Conservation (phyloP, 1,140 invertebrate species). For the Chionoecetes opilio region DNA sequence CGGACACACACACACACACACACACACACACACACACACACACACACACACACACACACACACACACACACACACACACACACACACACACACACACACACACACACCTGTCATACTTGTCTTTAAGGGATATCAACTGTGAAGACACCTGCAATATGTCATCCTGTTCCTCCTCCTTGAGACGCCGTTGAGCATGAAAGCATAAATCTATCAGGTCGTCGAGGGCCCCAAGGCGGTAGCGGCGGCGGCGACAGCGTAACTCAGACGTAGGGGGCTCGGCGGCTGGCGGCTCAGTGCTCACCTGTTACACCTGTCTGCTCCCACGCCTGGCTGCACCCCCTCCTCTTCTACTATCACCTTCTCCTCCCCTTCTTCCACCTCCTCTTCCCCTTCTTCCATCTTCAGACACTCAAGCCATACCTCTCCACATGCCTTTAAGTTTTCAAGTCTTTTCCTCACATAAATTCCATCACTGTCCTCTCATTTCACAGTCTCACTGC, state of each 20-base stretch:
- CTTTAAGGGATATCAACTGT: no score
- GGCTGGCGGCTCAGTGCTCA: neutral
- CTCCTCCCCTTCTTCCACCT: neutral
- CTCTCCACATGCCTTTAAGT: no score
- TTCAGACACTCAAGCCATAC: neutral
- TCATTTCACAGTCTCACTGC: no score
- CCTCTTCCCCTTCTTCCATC: neutral
- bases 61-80: no score
- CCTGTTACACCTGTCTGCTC: conserved; percentile 16
- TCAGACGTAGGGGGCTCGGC: neutral
- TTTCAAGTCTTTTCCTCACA: no score
- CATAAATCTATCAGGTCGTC: neutral
- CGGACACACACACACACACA: no score
- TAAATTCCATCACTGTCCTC: neutral
- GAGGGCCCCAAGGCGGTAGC: neutral
- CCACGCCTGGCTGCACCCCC: neutral
- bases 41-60: no score
- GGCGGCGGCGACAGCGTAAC: neutral
- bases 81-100: no score
- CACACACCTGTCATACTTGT: no score
- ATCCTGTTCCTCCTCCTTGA: neutral
- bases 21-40: no score
- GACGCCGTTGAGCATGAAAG: neutral
- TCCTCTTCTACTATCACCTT: neutral
- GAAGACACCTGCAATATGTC: neutral